These are phyloP conservation scores for Chloromyia formosa DNA, from an alignment of 2,888 invertebrate species.

Conservation along the genomic window DNA sequence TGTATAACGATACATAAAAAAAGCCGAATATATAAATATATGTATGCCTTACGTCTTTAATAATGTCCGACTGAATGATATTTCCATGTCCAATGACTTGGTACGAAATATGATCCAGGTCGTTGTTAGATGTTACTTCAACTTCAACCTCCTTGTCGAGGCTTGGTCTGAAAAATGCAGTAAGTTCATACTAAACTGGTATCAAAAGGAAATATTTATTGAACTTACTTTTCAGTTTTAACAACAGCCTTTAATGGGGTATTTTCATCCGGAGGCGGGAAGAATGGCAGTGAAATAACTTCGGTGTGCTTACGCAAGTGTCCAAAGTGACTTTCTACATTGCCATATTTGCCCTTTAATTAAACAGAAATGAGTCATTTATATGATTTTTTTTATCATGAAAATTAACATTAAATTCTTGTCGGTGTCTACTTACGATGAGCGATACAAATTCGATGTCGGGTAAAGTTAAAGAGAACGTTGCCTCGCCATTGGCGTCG, in stretches of 20 bases:
- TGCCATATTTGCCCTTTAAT: constrained; percentile 76
- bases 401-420: constrained; percentile 33
- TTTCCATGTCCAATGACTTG: constrained; percentile 87
- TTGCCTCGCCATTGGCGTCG: constrained; percentile 72
- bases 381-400: constrained; percentile 6
- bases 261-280: constrained; percentile 56
- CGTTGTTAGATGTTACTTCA: constrained; percentile 79
- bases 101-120: constrained; percentile 81
- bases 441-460: constrained; percentile 54
- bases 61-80: constrained; percentile 66
- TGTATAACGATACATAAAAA: not conserved
- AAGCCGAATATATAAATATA: no score
- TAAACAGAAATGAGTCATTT: constrained; percentile 46
- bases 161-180: constrained; percentile 62
- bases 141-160: constrained; percentile 80
- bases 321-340: constrained; percentile 66
- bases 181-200: not conserved
- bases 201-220: constrained; percentile 6
- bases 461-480: constrained; percentile 71
- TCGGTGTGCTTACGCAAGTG: constrained; percentile 72
- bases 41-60: constrained; percentile 12
- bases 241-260: constrained; percentile 59
- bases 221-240: constrained; percentile 65
- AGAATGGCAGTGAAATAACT: not conserved
- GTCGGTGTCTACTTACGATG: constrained; percentile 45